Evolutionary conservation across 2,113 vertebrate genomes (phyloP).

Genomic region (human): GRCh38 chr4:7830001-7830500

Average conservation of each 20-base stretch:
- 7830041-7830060: neutral
- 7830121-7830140: neutral
- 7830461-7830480: rapidly evolving
- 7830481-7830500: neutral
- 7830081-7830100: neutral
- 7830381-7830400: rapidly evolving
- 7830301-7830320: rapidly evolving
- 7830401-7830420: rapidly evolving
- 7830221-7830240: rapidly evolving
- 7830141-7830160: neutral
- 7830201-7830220: neutral
- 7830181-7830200: neutral
- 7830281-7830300: neutral
- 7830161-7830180: too few relatives aligned
- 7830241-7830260: neutral
- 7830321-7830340: neutral
- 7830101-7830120: neutral
- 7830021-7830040: neutral
- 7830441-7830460: neutral
- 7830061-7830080: neutral
- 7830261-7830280: too few relatives aligned
- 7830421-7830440: rapidly evolving
- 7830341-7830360: rapidly evolving
- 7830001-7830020: neutral
- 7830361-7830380: neutral